phyloP scores from a whole-genome alignment of 2,888 invertebrate species.

The Drosophila anomelani region DNA sequence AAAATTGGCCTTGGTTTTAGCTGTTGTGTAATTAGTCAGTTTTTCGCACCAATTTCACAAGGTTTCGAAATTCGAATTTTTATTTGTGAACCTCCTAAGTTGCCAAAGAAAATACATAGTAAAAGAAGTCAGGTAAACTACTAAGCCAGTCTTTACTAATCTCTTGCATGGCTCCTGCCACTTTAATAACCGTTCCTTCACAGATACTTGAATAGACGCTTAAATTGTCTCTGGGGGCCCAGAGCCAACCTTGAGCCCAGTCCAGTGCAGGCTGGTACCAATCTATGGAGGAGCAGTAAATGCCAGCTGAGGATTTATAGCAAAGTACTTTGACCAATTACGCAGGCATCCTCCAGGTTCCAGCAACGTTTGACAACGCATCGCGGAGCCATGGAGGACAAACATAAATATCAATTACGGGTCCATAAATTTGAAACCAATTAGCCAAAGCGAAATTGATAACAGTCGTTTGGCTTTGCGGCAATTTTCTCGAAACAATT shows the following conservation, averaged over 20 bases:
- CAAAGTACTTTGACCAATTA: slow-evolving; percentile 76
- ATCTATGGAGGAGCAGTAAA: slow-evolving; percentile 42
- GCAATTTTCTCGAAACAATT: slow-evolving; percentile 70
- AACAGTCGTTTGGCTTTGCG: slow-evolving; percentile 68
- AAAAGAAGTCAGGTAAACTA: not conserved
- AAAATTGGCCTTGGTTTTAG: slow-evolving; percentile 21
- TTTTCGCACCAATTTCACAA: slow-evolving; percentile 20
- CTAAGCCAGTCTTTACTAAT: slow-evolving; percentile 16
- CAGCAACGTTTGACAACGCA: slow-evolving; percentile 61
- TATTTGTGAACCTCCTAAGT: no score
- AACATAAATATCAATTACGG: slow-evolving; percentile 83
- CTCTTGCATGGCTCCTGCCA: slow-evolving; percentile 20
- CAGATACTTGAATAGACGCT: slow-evolving; percentile 22
- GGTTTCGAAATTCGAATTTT: not conserved
- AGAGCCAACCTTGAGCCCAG: not conserved
- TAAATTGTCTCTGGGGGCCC: slow-evolving; percentile 35
- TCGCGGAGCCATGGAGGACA: slow-evolving; percentile 49
- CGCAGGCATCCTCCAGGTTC: slow-evolving; percentile 66
- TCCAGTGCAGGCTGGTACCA: not conserved
- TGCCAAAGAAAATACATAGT: not conserved
- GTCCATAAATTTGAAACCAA: slow-evolving; percentile 84
- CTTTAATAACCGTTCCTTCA: slow-evolving; percentile 42
- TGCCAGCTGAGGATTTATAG: slow-evolving; percentile 67
- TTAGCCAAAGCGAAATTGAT: slow-evolving; percentile 83
- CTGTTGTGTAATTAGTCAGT: slow-evolving; percentile 12